Percentiles rank a stretch among this genome's conserved stretches.
These are phyloP conservation scores for Miltochrista miniata DNA, from an alignment of 2,888 invertebrate species.

Conservation along the genomic window DNA sequence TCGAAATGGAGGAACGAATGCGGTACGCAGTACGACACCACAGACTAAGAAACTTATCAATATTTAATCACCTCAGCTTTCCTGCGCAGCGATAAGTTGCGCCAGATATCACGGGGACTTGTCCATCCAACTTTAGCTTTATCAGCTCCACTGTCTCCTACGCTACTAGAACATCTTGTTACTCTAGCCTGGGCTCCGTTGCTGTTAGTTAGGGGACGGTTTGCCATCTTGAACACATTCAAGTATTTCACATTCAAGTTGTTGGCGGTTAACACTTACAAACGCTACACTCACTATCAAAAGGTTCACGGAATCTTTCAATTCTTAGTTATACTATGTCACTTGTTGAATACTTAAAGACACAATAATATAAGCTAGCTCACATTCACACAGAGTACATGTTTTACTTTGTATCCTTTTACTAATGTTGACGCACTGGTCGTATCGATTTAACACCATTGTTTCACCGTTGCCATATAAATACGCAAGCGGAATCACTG, in stretches of 20 bases:
- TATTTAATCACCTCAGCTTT: conserved; percentile 69
- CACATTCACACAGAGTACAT: conserved; percentile 21
- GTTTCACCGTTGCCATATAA: conserved; percentile 24
- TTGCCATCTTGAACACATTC: conserved; percentile 68
- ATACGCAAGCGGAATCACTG: conserved; percentile 12
- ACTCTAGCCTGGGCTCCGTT: conserved; percentile 63
- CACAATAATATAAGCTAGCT: conserved; percentile 11
- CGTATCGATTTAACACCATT: conserved; percentile 43
- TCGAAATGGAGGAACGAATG: background rate
- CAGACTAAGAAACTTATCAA: background rate
- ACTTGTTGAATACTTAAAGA: conserved; percentile 44
- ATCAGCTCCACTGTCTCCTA: conserved; percentile 68
- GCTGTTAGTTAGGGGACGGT: conserved; percentile 60
- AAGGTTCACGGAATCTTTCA: conserved; percentile 37
- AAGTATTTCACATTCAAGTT: too few species aligned
- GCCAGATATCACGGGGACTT: conserved; percentile 78
- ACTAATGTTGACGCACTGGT: conserved; percentile 43
- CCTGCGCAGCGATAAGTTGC: conserved; percentile 74
- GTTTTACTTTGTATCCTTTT: conserved; percentile 21
- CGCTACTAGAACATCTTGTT: conserved; percentile 72
- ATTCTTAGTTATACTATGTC: conserved; percentile 45
- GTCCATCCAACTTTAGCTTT: conserved; percentile 77
- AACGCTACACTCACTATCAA: conserved; percentile 23
- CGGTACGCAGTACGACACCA: too few species aligned
- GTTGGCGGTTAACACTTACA: conserved; percentile 13